These are phyloP conservation scores for Alca torda DNA, from an alignment of 2,797 vertebrate species.

Conservation along the genomic window DNA sequence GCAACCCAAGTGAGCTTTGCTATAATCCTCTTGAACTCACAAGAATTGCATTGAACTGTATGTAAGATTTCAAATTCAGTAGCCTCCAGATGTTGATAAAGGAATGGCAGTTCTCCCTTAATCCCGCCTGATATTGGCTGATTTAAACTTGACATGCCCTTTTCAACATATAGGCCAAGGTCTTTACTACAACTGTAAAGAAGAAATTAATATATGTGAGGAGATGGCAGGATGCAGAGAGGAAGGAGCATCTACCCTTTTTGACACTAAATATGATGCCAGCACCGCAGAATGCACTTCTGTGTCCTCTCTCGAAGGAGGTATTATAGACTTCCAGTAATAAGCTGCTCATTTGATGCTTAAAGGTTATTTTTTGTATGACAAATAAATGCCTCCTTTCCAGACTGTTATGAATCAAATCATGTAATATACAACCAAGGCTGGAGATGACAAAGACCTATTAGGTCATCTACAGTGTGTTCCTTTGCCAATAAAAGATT, in stretches of 20 bases:
- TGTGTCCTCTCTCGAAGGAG: neutral
- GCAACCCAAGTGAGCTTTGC: neutral
- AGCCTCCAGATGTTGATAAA: neutral
- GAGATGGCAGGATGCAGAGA: neutral
- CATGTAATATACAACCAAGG: neutral
- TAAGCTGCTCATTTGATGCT: conserved; percentile 10
- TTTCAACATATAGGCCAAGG: neutral
- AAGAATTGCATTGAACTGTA: neutral
- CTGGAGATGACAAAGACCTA: neutral
- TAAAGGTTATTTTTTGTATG: conserved; percentile 26
- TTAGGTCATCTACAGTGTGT: neutral
- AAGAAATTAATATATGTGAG: neutral
- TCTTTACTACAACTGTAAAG: neutral
- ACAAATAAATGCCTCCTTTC: conserved; percentile 17
- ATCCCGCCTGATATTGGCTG: neutral
- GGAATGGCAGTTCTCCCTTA: neutral
- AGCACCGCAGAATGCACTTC: neutral
- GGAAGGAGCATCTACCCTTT: neutral
- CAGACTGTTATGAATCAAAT: neutral
- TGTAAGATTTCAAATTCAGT: neutral
- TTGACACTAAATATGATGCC: neutral
- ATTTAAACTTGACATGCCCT: neutral
- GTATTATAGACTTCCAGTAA: neutral
- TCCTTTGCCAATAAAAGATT: neutral
- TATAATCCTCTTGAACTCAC: neutral